Evolutionary conservation across 2,888 invertebrate genomes (phyloP), one percentile per base, ranked within the genome.

Genomic region (Operophtera brumata): DNA sequence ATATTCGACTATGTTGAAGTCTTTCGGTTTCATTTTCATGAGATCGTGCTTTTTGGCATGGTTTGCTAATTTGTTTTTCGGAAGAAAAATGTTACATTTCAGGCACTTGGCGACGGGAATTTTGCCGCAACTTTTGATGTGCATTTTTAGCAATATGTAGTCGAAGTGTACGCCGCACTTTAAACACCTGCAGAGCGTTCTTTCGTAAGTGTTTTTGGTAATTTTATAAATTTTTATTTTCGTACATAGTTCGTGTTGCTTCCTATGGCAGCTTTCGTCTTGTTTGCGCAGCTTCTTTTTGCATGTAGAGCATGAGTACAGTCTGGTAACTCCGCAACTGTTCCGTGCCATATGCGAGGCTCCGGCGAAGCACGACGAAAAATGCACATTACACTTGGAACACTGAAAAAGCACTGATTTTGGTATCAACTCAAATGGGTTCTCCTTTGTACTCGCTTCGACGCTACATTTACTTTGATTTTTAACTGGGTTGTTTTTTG

Each of bases 121-220:
- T 0, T 46, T 56, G 0, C 50, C 61, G 30, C 74, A 75, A 0
- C 47, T 42, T 0, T 52, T 57, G 0, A 62, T 55, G 35, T 84
- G 84, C 0, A 43, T 45, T 40, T 64, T 62, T 0, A 81, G 71
- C 0, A 51, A 37, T 0, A 58, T 32, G 7, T 81, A 80, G 0
- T 74, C 73, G 2, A 76, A 78, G 28, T 76, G 72, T 0, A 75
- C 28, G 0, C 48, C 10, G 14, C 84, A 84, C 7, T 73, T 67
- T 0, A 65, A 65, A 10, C 84, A 84, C 5, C 65, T 66, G 6
- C 72, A 75, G 0, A 82, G 25, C 0, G 77, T 59, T 42, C 64
- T 65, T 0, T 71, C 65, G 0, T 69, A 64, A 0, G 75, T 57
- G 2, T 60, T 62, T 1, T 62, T 65, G 0, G 60, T 50, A 0